A percentile compares a stretch with the other conserved stretches of the same genome.
Evolutionary conservation across 2,113 vertebrate species (phyloP).

Genomic region (Ciconia boyciana): DNA sequence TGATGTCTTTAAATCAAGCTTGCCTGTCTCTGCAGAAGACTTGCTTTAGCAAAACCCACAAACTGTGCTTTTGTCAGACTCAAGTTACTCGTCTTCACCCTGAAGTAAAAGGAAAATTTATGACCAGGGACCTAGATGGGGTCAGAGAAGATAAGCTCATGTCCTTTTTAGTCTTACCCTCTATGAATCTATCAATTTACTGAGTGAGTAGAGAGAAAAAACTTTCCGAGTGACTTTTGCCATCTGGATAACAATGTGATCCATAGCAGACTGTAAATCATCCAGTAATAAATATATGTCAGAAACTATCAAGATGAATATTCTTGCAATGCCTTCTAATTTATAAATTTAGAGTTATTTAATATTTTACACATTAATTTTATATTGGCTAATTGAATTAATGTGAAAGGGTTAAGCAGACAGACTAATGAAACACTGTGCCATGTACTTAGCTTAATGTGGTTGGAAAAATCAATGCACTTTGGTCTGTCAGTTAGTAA

Average conservation of each 20-base stretch:
- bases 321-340: not conserved
- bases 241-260: not conserved
- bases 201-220: not conserved
- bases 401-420: conserved; percentile 53
- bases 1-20: not conserved
- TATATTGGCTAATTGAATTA: conserved; percentile 21
- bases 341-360: conserved; percentile 32
- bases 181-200: not conserved
- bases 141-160: conserved; percentile 21
- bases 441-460: conserved; percentile 45
- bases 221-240: not conserved
- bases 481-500: conserved; percentile 54
- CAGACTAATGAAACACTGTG: conserved; percentile 43
- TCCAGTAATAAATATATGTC: conserved; percentile 3
- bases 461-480: conserved; percentile 56
- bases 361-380: conserved; percentile 47
- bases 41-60: not conserved
- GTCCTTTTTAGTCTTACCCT: not conserved
- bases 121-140: not conserved
- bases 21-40: not conserved
- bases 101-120: conserved; percentile 27
- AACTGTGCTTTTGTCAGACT: not conserved
- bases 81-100: not conserved
- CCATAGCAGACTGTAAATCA: not conserved
- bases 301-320: not conserved